Evolutionary conservation across 2,797 vertebrate species (phyloP), one percentile per base, ranked within the genome.

Genomic region (Philypnodon macrostomus): DNA sequence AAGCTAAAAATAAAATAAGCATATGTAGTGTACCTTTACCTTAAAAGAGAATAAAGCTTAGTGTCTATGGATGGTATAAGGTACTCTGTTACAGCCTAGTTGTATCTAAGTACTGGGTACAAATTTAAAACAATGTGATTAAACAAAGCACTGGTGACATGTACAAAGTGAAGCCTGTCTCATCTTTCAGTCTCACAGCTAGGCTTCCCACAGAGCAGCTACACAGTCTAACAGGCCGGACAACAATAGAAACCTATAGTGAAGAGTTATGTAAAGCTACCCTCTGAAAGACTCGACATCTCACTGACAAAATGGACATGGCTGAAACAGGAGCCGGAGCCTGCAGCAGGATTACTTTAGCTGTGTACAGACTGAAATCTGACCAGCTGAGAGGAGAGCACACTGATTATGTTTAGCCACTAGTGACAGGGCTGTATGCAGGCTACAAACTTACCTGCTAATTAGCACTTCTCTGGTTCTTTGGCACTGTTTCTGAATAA

Each of bases 401-500:
- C 23, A 29, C 23, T 49, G 17, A 63, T 50, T 37, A 50, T 44
- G 13, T 47, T 18, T 52, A 50, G 26, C 53, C 24, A 47, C 18
- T 12, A 40, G 27, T 6, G 45, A 37, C 32, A 26, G 50, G 48
- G 6, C 47, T 56, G 40, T 38, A 47, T 23, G 21, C 5, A 53
- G 3, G 31, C 8, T 4, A 11, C 45, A 39, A 32, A 72, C 75
- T 87, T 58, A 96, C 95, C 47, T 89, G 70, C 82, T 77, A 53
- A 86, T 51, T 37, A 97, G 89, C 62, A 87, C 45, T 0, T 85
- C 34, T 11, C 81, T 90, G 2, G 91, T 83, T 36, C 87, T 79
- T 67, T 50, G 39, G 44, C 96, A 97, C 73, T 94, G 93, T 23
- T 24, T 90, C 35, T 14, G 81, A 37, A 96, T 29, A 34, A 94